phyloP scores from a whole-genome alignment of 1,140 invertebrate genomes.

The Euura saliciscinereae region DNA sequence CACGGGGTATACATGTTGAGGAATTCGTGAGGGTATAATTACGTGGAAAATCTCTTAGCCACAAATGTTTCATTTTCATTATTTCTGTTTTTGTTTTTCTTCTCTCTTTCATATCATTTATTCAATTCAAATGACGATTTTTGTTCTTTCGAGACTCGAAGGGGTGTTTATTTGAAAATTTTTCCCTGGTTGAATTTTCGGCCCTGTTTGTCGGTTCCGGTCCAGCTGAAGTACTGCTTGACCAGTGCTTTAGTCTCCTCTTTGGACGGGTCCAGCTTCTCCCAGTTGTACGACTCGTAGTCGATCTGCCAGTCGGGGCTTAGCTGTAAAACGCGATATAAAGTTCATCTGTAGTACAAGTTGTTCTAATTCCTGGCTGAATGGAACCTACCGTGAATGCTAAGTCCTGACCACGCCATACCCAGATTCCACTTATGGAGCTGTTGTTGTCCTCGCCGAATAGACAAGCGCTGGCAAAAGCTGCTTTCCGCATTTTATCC shows the following conservation, averaged over 20 bases:
- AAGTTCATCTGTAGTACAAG: too few relatives aligned
- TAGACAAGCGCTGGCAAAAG: constrained; percentile 91
- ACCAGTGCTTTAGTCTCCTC: constrained; percentile 91
- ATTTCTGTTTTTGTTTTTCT: background rate
- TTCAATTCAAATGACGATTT: constrained; percentile 39
- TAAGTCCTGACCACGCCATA: constrained; percentile 95
- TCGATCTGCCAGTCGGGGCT: constrained; percentile 94
- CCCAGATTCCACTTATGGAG: constrained; percentile 94
- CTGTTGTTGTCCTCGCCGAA: constrained; percentile 94
- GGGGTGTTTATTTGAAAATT: constrained; percentile 92
- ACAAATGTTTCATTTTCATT: constrained; percentile 18
- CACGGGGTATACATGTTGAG: background rate
- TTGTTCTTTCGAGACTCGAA: constrained; percentile 24
- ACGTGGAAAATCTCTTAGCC: background rate
- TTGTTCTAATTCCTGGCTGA: constrained; percentile 6
- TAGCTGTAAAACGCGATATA: constrained; percentile 63
- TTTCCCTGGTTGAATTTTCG: constrained; percentile 98
- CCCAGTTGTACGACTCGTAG: constrained; percentile 97
- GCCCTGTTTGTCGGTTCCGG: constrained; percentile 84
- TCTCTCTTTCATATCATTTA: constrained; percentile 36
- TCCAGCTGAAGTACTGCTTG: constrained; percentile 92
- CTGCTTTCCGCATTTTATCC: constrained; percentile 96
- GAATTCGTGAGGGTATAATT: constrained; percentile 9
- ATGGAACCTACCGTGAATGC: constrained; percentile 78
- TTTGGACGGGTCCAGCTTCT: constrained; percentile 85